These are phyloP conservation scores for Macrophya alboannulata DNA, from an alignment of 2,888 invertebrate species.

Conservation along the genomic window DNA sequence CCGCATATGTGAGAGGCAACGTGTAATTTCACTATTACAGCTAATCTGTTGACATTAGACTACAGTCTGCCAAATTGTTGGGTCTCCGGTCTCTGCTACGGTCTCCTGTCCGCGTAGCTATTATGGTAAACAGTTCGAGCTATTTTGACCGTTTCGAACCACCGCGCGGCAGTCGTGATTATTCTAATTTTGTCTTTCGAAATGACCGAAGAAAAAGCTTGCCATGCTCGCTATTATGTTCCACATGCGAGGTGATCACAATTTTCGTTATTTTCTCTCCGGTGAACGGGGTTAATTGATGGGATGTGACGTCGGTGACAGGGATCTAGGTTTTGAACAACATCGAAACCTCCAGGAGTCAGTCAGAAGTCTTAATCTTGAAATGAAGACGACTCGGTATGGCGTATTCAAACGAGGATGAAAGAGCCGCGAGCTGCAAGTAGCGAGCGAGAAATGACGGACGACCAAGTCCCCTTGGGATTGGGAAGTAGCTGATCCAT, in stretches of 20 bases:
- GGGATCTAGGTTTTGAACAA: not conserved
- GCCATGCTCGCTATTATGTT: not conserved
- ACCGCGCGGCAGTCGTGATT: conserved; percentile 37
- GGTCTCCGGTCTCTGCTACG: conserved; percentile 52
- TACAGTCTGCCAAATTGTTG: conserved; percentile 56
- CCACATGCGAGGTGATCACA: not conserved
- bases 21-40: conserved; percentile 79
- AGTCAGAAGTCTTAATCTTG: conserved; percentile 35
- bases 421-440: conserved; percentile 41
- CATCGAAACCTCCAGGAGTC: not conserved
- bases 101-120: conserved; percentile 60
- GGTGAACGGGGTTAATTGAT: not conserved
- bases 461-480: conserved; percentile 72
- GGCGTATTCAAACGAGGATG: conserved; percentile 52
- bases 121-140: conserved; percentile 78
- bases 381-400: not conserved
- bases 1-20: conserved; percentile 68
- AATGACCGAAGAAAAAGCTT: conserved; percentile 37
- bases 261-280: not conserved
- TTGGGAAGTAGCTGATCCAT: conserved; percentile 72
- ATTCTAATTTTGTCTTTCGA: conserved; percentile 44
- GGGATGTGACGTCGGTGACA: conserved; percentile 61
- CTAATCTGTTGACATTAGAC: conserved; percentile 80
- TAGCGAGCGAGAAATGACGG: conserved; percentile 67
- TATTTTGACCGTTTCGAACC: conserved; percentile 62